Evolutionary conservation across 2,113 vertebrate species (phyloP), one percentile per base, ranked within the genome.

Genomic region (Collichthys lucidus): DNA sequence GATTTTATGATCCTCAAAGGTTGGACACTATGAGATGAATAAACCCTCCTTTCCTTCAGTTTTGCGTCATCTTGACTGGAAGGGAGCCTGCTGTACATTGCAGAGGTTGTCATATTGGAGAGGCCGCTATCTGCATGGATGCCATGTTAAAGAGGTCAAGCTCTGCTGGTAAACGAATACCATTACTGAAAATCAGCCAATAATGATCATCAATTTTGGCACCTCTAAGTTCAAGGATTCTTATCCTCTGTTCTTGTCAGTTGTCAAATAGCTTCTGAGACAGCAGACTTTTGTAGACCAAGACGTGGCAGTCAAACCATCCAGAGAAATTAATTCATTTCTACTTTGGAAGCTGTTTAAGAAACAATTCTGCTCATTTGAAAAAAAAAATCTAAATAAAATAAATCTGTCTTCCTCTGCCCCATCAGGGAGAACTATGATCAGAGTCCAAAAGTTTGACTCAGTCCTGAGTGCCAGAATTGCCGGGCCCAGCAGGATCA

Each of bases 261-360:
- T 40, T 46, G 46, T 82, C 60, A 69, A 50, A 62, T 55, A 57
- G 42, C 75, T 42, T 77, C 15, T 4, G 29, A 82, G 68, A 72
- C 71, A 16, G 24, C 80, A 15, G 35, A 8, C 31, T 35, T 6
- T 7, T 56, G 63, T 24, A 56, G 60, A 74, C 67, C 62, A 24
- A n/a, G 15, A 78, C 20, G 74, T 76, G 66, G 57, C 49, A 50
- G 29, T 76, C 52, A 82, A 67, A 70, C 74, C 47, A 70, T 77
- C 55, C 60, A 24, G 20, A 79, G 63, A 79, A 86, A 79, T 71
- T 49, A 82, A 85, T 88, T 72, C 84, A 77, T 44, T 64, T 79
- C 11, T 74, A 56, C 52, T 83, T 68, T 81, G 20, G 73, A 78
- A 66, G 56, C 66, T 73, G 26, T 55, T 87, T 72, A 57, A 82